Evolutionary conservation across 2,888 invertebrate species (phyloP).

Genomic region (Rhamnusium bicolor): DNA sequence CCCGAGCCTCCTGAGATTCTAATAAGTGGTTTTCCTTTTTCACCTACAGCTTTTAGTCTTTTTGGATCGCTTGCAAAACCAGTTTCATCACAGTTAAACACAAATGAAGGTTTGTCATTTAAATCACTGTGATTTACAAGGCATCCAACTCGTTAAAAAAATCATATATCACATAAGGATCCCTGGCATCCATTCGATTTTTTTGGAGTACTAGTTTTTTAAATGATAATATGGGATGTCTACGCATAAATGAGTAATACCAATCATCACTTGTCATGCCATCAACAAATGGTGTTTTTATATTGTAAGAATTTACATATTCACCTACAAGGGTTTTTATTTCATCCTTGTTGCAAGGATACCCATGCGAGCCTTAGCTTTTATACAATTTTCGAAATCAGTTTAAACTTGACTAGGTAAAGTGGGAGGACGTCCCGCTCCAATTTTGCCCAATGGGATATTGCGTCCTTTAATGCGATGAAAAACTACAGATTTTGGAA

Average conservation of each 20-base stretch:
- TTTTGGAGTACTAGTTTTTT: background rate
- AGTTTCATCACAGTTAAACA: background rate
- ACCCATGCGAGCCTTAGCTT: background rate
- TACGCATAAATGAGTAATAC: background rate
- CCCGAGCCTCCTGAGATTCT: background rate
- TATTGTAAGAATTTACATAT: background rate
- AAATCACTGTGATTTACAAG: background rate
- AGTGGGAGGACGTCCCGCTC: background rate
- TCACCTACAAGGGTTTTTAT: background rate
- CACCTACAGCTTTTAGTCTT: background rate
- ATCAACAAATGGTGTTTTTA: background rate
- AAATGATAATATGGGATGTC: background rate
- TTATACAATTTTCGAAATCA: background rate
- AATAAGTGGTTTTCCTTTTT: background rate
- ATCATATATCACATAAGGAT: background rate
- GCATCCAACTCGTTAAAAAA: background rate
- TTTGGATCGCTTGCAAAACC: background rate
- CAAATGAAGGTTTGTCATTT: background rate
- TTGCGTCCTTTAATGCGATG: background rate
- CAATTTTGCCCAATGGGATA: background rate
- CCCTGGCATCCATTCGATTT: background rate
- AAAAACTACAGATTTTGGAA: background rate
- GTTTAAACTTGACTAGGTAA: background rate
- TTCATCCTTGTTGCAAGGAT: background rate
- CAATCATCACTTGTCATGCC: background rate